phyloP scores from a whole-genome alignment of 2,113 vertebrate genomes.

The Xenopus borealis region DNA sequence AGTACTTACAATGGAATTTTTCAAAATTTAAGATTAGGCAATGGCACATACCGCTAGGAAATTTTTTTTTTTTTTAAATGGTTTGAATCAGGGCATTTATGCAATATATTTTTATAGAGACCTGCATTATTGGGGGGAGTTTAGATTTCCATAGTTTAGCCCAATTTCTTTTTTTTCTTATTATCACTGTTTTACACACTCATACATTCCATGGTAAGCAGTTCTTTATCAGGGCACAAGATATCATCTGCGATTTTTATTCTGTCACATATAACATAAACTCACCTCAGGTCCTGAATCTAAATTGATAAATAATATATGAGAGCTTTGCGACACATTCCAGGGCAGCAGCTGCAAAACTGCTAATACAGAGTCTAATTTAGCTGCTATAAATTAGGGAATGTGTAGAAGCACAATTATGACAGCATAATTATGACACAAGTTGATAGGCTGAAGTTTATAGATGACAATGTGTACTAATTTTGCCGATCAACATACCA shows the following conservation, averaged over 20 bases:
- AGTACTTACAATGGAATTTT: no score
- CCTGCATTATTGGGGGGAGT: no score
- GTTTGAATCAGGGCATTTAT: no score
- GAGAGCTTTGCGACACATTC: conserved; percentile 64
- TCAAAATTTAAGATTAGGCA: no score
- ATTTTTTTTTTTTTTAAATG: no score
- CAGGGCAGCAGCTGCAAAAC: conserved; percentile 79
- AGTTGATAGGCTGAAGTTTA: conserved; percentile 73
- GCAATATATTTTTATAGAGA: no score
- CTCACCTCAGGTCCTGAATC: conserved; percentile 55
- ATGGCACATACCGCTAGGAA: no score
- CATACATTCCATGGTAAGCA: no score
- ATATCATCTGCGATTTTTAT: conserved; percentile 16
- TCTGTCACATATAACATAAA: conserved; percentile 22
- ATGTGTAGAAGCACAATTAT: conserved; percentile 73
- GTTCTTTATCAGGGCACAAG: no score
- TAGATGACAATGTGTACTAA: conserved; percentile 76
- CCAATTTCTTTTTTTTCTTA: no score
- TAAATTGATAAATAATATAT: conserved; percentile 69
- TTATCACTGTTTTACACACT: no score
- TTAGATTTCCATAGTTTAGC: no score
- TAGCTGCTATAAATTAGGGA: conserved; percentile 79
- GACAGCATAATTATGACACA: conserved; percentile 82
- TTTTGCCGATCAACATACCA: conserved; percentile 67
- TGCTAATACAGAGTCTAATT: conserved; percentile 82